Evolutionary conservation across 2,797 vertebrate species (phyloP).

Genomic region (Parauchenoglanis punctatus): DNA sequence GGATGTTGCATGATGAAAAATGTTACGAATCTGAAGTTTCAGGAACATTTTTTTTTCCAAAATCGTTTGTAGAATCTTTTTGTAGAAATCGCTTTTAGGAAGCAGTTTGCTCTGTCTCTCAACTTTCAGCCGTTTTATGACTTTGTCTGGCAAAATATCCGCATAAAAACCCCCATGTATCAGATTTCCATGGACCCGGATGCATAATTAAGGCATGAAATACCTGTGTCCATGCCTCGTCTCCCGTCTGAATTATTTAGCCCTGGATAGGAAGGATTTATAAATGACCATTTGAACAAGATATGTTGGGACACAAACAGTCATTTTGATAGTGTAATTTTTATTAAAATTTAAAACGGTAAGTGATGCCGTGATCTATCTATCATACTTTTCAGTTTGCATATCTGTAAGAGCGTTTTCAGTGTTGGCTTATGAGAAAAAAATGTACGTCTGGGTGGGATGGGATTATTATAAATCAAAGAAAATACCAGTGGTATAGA

Average conservation of each 20-base stretch:
- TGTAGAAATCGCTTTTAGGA: not conserved
- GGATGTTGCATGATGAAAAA: not conserved
- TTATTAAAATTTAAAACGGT: too few relatives aligned
- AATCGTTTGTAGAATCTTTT: not conserved
- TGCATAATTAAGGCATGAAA: not conserved
- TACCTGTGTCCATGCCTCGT: not conserved
- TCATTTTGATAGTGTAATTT: not conserved
- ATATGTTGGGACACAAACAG: not conserved
- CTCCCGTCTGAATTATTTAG: not conserved
- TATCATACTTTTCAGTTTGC: not conserved
- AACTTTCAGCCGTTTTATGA: not conserved
- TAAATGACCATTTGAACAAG: not conserved
- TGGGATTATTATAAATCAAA: not conserved
- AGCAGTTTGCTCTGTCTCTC: not conserved
- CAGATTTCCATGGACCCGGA: not conserved
- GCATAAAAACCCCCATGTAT: not conserved
- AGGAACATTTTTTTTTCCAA: not conserved
- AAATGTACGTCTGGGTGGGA: not conserved
- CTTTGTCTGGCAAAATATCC: not conserved
- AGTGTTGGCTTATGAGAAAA: not conserved
- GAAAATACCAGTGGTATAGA: constrained; percentile 25
- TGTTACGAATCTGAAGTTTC: not conserved
- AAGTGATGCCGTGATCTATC: not conserved
- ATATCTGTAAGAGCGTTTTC: not conserved
- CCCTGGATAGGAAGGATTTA: not conserved